phyloP scores from a whole-genome alignment of 2,888 invertebrate genomes.

The Phragmatobia fuliginosa region DNA sequence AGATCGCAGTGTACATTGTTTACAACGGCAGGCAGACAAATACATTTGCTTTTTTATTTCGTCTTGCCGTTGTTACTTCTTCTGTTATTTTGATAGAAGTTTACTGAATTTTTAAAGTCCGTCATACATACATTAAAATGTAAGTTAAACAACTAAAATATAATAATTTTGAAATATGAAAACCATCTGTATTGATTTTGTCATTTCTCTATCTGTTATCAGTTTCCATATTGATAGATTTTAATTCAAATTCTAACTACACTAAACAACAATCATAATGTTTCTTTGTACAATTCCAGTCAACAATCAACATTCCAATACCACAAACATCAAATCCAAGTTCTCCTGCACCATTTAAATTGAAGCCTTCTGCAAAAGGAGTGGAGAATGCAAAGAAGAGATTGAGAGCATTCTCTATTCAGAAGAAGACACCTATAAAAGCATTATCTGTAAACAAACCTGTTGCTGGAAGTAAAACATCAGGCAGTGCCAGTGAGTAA shows the following conservation, averaged over 20 bases:
- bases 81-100: not conserved
- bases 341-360: constrained; percentile 37
- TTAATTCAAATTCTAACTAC: not conserved
- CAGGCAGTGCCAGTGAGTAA: constrained; percentile 65
- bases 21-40: constrained; percentile 22
- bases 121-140: not conserved
- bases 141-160: not conserved
- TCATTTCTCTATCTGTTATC: not conserved
- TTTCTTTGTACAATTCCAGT: too few relatives aligned
- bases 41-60: not conserved
- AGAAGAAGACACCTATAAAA: constrained; percentile 74
- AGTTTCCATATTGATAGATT: not conserved
- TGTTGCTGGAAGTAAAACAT: not conserved
- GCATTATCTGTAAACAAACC: constrained; percentile 65
- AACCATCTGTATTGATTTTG: too few relatives aligned
- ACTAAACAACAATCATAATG: not conserved
- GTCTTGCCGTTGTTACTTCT: not conserved
- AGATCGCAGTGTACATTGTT: constrained; percentile 17
- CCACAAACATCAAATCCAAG: constrained; percentile 20
- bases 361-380: constrained; percentile 62
- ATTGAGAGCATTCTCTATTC: constrained; percentile 81
- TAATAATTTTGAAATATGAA: not conserved
- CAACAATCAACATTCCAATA: constrained; percentile 22
- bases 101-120: not conserved
- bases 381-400: constrained; percentile 81